Conservation (phyloP, 2,888 invertebrate species). For the Deilephila elpenor region DNA sequence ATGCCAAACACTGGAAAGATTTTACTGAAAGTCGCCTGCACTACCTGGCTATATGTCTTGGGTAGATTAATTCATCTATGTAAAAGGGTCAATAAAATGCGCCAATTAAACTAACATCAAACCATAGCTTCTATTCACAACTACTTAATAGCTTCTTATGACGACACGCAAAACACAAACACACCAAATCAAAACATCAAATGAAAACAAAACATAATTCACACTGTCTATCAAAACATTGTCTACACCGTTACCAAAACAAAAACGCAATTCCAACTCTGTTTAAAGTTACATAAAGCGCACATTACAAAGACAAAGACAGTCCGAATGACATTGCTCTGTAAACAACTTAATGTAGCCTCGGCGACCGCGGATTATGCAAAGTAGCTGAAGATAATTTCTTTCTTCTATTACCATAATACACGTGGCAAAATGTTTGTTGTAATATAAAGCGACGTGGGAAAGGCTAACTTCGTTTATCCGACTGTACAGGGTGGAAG, state of each 20-base stretch:
- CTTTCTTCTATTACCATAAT: conserved; percentile 76
- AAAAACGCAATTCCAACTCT: neutral
- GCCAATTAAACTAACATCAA: neutral
- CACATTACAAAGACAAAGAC: neutral
- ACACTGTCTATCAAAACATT: conserved; percentile 26
- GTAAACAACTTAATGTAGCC: conserved; percentile 28
- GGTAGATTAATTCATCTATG: no score
- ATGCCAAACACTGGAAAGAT: no score
- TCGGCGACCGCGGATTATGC: conserved; percentile 64
- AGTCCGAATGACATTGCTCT: conserved; percentile 18
- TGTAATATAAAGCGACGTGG: conserved; percentile 72
- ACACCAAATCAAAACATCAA: conserved; percentile 22
- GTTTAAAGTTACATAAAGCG: neutral
- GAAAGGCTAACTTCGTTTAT: conserved; percentile 62
- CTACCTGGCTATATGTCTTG: no score
- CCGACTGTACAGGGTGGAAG: neutral
- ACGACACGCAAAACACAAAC: conserved; percentile 1
- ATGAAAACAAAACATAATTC: conserved; percentile 29
- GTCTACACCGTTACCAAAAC: neutral
- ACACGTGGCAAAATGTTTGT: conserved; percentile 68
- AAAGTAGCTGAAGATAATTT: conserved; percentile 70
- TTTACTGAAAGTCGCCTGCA: no score
- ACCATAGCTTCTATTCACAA: neutral
- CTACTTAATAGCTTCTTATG: neutral
- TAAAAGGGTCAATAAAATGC: neutral